These are phyloP conservation scores for Morpho helenor DNA, from an alignment of 2,888 invertebrate genomes.

Conservation along the genomic window DNA sequence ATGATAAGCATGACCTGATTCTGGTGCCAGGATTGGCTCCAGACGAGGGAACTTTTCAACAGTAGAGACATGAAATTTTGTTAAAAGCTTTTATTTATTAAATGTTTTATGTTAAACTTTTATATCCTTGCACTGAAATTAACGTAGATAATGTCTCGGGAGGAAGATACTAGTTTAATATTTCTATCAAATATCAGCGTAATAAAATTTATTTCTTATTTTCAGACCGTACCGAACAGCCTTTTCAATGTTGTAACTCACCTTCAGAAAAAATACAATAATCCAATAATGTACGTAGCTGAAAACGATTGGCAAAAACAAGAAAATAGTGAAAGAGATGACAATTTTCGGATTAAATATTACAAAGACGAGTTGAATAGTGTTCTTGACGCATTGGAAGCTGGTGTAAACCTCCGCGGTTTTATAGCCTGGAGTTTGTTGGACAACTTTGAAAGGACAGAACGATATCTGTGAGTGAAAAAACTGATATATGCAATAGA, in stretches of 20 bases:
- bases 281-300: slow-evolving; percentile 76
- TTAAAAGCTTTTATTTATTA: too few species aligned
- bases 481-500: too few species aligned
- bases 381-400: slow-evolving; percentile 60
- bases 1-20: too few species aligned
- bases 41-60: too few species aligned
- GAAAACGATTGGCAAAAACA: slow-evolving; percentile 80
- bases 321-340: slow-evolving; percentile 45
- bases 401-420: slow-evolving; percentile 65
- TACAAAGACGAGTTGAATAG: slow-evolving; percentile 62
- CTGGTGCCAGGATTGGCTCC: too few species aligned
- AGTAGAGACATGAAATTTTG: too few species aligned
- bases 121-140: too few species aligned
- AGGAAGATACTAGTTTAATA: neutral
- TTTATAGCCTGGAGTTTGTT: slow-evolving; percentile 82
- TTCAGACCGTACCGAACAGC: slow-evolving; percentile 77
- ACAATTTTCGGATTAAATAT: slow-evolving; percentile 64
- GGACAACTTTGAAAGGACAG: slow-evolving; percentile 83
- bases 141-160: too few species aligned
- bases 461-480: slow-evolving; percentile 72
- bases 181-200: neutral
- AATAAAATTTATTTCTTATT: neutral
- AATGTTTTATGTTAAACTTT: too few species aligned
- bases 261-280: slow-evolving; percentile 65
- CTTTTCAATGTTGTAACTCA: slow-evolving; percentile 74